These are phyloP conservation scores for Tinamus guttatus DNA, from an alignment of 2,113 vertebrate genomes.

Conservation along the genomic window DNA sequence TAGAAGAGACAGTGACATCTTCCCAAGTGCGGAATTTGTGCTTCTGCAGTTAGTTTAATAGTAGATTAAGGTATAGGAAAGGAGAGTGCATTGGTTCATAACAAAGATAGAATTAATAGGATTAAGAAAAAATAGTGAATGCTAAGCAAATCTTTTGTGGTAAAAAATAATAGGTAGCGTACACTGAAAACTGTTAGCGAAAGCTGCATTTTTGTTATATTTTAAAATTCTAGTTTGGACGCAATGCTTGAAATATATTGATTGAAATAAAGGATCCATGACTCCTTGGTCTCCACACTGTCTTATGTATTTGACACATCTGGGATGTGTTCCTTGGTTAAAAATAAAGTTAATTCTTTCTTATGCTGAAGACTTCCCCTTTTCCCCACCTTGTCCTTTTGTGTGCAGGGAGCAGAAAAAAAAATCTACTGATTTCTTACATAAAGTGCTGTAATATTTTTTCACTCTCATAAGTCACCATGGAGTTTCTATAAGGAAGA, in stretches of 20 bases:
- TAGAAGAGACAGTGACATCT: background rate
- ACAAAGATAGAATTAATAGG: background rate
- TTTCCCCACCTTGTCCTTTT: background rate
- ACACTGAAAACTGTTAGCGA: background rate
- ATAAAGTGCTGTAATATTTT: background rate
- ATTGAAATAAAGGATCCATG: background rate
- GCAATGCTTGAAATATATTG: background rate
- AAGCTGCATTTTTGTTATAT: background rate
- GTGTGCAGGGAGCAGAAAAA: background rate
- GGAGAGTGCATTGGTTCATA: background rate
- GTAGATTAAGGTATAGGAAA: background rate
- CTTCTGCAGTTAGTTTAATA: background rate
- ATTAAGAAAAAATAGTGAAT: background rate
- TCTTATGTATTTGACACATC: background rate
- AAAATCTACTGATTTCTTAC: background rate
- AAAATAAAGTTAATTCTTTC: background rate
- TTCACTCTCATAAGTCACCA: background rate
- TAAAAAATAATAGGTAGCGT: background rate
- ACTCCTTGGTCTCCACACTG: too few species aligned
- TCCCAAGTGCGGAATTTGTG: background rate
- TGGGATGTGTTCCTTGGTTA: background rate
- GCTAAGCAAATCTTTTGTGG: background rate
- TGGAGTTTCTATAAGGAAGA: background rate
- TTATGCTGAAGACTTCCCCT: accelerated
- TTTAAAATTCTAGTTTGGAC: background rate